Evolutionary conservation across 2,113 vertebrate species (phyloP).

Genomic region (Onychorhynchus coronatus): DNA sequence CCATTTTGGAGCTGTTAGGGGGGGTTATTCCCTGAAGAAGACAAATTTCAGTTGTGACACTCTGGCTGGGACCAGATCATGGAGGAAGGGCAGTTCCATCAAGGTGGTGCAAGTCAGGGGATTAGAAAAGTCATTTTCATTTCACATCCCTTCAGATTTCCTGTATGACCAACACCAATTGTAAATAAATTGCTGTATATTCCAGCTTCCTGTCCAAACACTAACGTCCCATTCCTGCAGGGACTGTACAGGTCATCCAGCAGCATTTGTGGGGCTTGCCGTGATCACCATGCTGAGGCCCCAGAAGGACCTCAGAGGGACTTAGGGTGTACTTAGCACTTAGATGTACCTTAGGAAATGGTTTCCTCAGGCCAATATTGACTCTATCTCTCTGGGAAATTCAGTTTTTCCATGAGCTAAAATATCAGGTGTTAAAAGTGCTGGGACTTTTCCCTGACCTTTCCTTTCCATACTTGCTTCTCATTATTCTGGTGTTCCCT

Average conservation of each 20-base stretch:
- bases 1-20: neutral
- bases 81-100: neutral
- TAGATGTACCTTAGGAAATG: neutral
- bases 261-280: neutral
- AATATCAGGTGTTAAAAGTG: neutral
- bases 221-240: neutral
- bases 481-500: neutral
- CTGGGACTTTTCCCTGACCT: neutral
- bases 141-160: neutral
- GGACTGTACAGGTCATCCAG: neutral
- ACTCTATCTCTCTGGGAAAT: neutral
- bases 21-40: neutral
- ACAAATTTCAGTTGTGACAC: neutral
- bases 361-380: neutral
- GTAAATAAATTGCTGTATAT: neutral
- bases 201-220: neutral
- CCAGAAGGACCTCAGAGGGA: neutral
- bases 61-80: neutral
- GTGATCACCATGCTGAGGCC: neutral
- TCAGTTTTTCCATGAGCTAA: neutral
- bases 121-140: neutral
- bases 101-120: neutral
- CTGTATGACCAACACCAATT: neutral
- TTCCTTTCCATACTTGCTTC: neutral
- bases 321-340: too few species aligned